These are phyloP conservation scores for Drosophila glabriapex DNA, from an alignment of 2,888 invertebrate species.

Conservation along the genomic window DNA sequence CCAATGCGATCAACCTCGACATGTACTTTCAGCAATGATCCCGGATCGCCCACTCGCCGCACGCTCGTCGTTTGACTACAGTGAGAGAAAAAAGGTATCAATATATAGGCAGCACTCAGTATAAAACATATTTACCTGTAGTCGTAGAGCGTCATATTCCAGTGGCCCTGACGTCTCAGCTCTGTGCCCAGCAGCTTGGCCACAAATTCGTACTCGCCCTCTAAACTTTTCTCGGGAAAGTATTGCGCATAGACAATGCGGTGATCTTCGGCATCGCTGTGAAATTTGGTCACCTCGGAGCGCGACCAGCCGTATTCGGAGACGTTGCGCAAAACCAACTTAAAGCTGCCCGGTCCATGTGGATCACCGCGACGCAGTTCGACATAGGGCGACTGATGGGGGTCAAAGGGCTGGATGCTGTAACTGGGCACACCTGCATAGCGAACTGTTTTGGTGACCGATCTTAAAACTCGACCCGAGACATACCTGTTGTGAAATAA, in stretches of 20 bases:
- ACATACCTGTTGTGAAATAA: slow-evolving; percentile 89
- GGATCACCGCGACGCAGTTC: slow-evolving; percentile 88
- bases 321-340: slow-evolving; percentile 90
- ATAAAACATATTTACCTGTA: slow-evolving; percentile 83
- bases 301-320: slow-evolving; percentile 91
- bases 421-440: slow-evolving; percentile 89
- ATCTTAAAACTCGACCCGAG: neutral
- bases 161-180: slow-evolving; percentile 89
- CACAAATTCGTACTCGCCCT: slow-evolving; percentile 89
- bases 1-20: slow-evolving; percentile 91
- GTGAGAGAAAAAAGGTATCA: slow-evolving; percentile 1
- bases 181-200: slow-evolving; percentile 88
- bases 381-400: slow-evolving; percentile 90
- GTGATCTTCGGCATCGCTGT: slow-evolving; percentile 88
- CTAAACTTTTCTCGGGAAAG: slow-evolving; percentile 92
- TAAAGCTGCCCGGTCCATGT: slow-evolving; percentile 89
- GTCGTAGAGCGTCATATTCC: slow-evolving; percentile 91
- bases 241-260: slow-evolving; percentile 91
- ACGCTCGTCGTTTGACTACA: slow-evolving; percentile 86
- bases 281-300: slow-evolving; percentile 92
- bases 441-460: neutral
- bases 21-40: slow-evolving; percentile 87
- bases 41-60: slow-evolving; percentile 84
- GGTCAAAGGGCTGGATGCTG: slow-evolving; percentile 91
- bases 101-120: neutral